These are phyloP conservation scores for Drosophila ezoana DNA, from an alignment of 2,888 invertebrate species.

Conservation along the genomic window DNA sequence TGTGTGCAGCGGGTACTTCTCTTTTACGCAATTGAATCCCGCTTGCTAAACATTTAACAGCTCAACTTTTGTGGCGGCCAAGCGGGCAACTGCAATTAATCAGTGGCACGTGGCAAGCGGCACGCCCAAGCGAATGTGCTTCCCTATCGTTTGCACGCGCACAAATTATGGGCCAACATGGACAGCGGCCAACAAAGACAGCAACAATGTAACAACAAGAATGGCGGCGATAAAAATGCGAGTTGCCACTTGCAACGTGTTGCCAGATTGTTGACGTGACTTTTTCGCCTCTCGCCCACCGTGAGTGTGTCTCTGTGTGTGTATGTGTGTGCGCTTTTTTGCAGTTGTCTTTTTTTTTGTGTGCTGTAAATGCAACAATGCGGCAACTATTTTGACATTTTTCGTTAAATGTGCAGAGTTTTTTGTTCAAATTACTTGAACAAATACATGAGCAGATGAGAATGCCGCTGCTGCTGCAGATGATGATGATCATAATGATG, in stretches of 20 bases:
- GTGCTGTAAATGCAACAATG: slow-evolving; percentile 54
- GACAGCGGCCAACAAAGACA: slow-evolving; percentile 18
- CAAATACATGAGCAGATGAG: slow-evolving; percentile 34
- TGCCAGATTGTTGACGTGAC: slow-evolving; percentile 74
- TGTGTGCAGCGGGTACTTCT: not conserved
- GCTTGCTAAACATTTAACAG: slow-evolving; percentile 61
- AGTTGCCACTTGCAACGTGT: slow-evolving; percentile 75
- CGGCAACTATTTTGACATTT: slow-evolving; percentile 59
- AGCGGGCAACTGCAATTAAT: slow-evolving; percentile 66
- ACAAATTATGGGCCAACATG: slow-evolving; percentile 55
- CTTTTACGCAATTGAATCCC: slow-evolving; percentile 35
- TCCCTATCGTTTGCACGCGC: slow-evolving; percentile 64
- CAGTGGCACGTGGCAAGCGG: slow-evolving; percentile 71
- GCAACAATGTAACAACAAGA: slow-evolving; percentile 33
- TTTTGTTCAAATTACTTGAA: slow-evolving; percentile 53
- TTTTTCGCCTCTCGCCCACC: slow-evolving; percentile 34
- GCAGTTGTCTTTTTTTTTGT: slow-evolving; percentile 4
- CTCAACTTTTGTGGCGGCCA: slow-evolving; percentile 52
- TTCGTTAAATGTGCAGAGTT: slow-evolving; percentile 51
- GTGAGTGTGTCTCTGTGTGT: not conserved
- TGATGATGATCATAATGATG: slow-evolving; percentile 7
- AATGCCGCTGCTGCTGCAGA: slow-evolving; percentile 18
- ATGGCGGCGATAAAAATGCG: slow-evolving; percentile 63
- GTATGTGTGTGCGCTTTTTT: not conserved
- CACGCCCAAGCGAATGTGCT: slow-evolving; percentile 22